These are phyloP conservation scores for Anoplopoma fimbria DNA, from an alignment of 2,113 vertebrate genomes.

Conservation along the genomic window DNA sequence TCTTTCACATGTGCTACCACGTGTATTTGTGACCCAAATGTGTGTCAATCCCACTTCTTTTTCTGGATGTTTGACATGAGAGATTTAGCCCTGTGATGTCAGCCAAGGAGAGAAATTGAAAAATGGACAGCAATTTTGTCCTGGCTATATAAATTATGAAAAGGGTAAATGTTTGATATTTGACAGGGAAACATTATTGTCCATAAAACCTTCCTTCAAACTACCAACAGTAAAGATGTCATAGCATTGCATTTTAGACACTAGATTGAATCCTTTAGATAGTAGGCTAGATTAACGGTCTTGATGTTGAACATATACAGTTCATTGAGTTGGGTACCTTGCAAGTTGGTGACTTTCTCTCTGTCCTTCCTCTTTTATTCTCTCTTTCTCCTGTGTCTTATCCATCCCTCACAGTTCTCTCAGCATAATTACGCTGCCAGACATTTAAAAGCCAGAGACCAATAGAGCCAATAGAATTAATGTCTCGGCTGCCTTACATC, in stretches of 20 bases:
- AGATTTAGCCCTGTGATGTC: neutral
- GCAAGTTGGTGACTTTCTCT: constrained; percentile 3
- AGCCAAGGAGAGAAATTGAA: neutral
- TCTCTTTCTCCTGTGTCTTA: neutral
- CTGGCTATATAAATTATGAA: constrained; percentile 6
- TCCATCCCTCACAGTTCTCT: constrained; percentile 40
- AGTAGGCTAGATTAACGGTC: constrained; percentile 26
- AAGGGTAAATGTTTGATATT: constrained; percentile 24
- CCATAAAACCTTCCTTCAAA: constrained; percentile 2
- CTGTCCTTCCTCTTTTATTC: neutral
- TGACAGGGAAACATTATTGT: neutral
- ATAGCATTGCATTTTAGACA: neutral
- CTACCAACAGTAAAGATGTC: constrained; percentile 13
- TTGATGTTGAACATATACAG: constrained; percentile 38
- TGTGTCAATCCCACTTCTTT: neutral
- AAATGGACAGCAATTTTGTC: neutral
- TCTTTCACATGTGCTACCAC: neutral
- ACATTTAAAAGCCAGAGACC: constrained; percentile 59
- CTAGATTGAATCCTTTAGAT: constrained; percentile 11
- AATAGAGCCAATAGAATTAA: constrained; percentile 58
- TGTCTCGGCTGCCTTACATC: constrained; percentile 35
- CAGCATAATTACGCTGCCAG: constrained; percentile 54
- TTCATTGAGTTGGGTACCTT: constrained; percentile 6
- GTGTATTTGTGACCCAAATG: neutral
- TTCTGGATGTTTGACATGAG: neutral